phyloP scores from a whole-genome alignment of 1,140 invertebrate genomes.

The Drosophila mayri region DNA sequence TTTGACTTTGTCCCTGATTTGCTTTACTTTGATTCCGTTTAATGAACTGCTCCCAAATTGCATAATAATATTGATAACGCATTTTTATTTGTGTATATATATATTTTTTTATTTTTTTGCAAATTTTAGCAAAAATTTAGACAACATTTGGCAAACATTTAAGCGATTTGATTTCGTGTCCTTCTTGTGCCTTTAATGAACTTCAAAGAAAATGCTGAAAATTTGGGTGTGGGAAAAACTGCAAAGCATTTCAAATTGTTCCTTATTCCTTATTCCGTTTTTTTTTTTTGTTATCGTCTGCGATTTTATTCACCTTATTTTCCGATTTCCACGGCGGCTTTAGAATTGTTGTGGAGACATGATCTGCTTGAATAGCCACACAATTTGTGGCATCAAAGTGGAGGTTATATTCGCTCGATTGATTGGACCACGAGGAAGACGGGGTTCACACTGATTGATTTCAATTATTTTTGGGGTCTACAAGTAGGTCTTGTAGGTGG shows the following conservation, averaged over 20 bases:
- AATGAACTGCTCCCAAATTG: conserved; percentile 75
- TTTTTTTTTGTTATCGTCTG: conserved; percentile 33
- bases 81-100: not conserved
- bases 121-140: conserved; percentile 73
- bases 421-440: not conserved
- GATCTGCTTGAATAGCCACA: conserved; percentile 34
- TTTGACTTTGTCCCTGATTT: conserved; percentile 56
- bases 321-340: conserved; percentile 1
- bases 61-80: conserved; percentile 56
- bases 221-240: conserved; percentile 9
- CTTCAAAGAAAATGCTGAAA: conserved; percentile 30
- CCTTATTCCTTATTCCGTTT: not conserved
- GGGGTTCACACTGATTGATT: not conserved
- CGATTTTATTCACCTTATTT: conserved; percentile 39
- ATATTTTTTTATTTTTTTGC: conserved; percentile 39
- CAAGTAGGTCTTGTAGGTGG: not conserved
- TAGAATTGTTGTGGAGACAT: conserved; percentile 8
- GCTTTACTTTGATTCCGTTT: conserved; percentile 72
- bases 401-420: conserved; percentile 20
- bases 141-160: conserved; percentile 35
- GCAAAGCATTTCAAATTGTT: conserved; percentile 30
- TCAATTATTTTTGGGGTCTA: not conserved
- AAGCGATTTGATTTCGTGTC: not conserved
- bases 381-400: conserved; percentile 29
- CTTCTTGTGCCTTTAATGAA: conserved; percentile 28